phyloP scores from a whole-genome alignment of 2,888 invertebrate species.

The Mesorhabditis spiculigera region DNA sequence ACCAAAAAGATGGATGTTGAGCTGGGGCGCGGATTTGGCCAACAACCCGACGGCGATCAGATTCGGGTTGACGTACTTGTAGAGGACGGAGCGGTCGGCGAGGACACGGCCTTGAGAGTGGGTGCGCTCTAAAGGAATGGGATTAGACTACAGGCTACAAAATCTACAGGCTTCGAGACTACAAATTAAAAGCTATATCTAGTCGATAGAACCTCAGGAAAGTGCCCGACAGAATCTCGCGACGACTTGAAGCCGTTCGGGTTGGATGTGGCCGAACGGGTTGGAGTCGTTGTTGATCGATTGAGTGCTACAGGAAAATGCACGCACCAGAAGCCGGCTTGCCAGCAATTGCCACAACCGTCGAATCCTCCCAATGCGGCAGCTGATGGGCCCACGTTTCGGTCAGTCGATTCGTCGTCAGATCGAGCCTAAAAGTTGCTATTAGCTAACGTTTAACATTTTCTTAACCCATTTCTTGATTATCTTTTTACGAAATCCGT shows the following conservation, averaged over 20 bases:
- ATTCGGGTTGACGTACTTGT: conserved; percentile 98
- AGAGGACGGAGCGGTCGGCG: conserved; percentile 89
- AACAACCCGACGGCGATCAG: conserved; percentile 65
- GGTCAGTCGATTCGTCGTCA: conserved; percentile 7
- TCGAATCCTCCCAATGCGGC: conserved; percentile 4
- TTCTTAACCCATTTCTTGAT: no score
- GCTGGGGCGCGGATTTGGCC: neutral
- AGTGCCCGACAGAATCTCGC: no score
- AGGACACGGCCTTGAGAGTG: conserved; percentile 93
- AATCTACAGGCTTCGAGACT: neutral
- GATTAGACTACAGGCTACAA: neutral
- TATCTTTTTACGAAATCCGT: no score
- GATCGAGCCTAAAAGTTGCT: conserved; percentile 8
- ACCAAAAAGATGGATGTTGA: neutral
- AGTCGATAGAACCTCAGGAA: no score
- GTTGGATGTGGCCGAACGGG: no score
- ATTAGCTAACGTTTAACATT: no score
- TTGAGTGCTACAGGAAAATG: no score
- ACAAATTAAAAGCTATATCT: no score
- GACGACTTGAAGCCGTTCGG: no score
- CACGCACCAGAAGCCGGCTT: neutral
- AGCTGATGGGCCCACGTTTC: conserved; percentile 12
- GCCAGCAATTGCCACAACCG: neutral
- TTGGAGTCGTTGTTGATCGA: no score
- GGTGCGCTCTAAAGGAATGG: conserved; percentile 64